Evolutionary conservation across 2,888 invertebrate genomes (phyloP).

Genomic region (Luperina nickerlii): DNA sequence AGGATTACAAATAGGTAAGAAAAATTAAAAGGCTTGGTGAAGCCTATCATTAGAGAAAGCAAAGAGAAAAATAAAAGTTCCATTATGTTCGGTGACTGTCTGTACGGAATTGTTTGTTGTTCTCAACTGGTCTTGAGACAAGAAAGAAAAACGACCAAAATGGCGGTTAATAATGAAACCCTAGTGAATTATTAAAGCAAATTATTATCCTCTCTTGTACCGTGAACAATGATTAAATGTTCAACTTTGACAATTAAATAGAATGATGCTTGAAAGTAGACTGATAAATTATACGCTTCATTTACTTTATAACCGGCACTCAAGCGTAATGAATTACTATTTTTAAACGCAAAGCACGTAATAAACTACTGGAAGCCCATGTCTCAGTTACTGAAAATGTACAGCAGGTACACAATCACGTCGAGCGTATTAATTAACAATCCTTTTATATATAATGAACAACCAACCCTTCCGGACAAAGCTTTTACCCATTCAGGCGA

Average conservation of each 20-base stretch:
- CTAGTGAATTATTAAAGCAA: slow-evolving; percentile 46
- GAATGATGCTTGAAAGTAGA: slow-evolving; percentile 41
- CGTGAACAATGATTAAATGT: slow-evolving; percentile 56
- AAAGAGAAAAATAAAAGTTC: slow-evolving; percentile 58
- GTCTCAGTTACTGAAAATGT: slow-evolving; percentile 16
- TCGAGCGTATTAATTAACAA: slow-evolving; percentile 34
- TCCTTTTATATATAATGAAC: slow-evolving; percentile 35
- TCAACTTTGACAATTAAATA: slow-evolving; percentile 59
- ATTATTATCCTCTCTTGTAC: slow-evolving; percentile 47
- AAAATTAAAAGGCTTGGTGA: slow-evolving; percentile 37
- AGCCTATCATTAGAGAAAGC: slow-evolving; percentile 11
- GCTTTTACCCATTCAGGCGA: slow-evolving; percentile 39
- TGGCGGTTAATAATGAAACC: slow-evolving; percentile 56
- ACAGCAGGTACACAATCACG: slow-evolving; percentile 6
- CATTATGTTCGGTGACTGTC: slow-evolving; percentile 59
- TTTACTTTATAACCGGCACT: slow-evolving; percentile 45
- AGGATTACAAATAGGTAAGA: slow-evolving; percentile 16
- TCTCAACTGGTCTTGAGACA: slow-evolving; percentile 21
- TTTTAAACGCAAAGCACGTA: slow-evolving; percentile 19
- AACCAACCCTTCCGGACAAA: slow-evolving; percentile 40
- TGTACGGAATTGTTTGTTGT: slow-evolving; percentile 50
- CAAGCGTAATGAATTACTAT: slow-evolving; percentile 30
- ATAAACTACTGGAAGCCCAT: slow-evolving; percentile 15
- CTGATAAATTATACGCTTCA: slow-evolving; percentile 51
- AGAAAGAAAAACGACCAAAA: slow-evolving; percentile 67